Conservation (phyloP, 1,140 invertebrate species). For the Medauroidea extradentata region DNA sequence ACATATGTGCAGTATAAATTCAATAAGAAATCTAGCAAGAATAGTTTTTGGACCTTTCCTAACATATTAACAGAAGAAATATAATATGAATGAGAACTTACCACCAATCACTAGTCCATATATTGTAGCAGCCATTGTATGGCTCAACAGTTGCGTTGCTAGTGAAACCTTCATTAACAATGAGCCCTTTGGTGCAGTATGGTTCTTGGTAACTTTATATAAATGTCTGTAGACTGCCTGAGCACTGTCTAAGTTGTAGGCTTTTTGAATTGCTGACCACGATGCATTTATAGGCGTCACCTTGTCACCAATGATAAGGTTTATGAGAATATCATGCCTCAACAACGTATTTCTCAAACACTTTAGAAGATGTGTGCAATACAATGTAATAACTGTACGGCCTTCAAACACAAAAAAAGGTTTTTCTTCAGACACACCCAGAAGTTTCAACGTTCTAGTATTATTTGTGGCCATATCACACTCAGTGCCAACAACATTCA, state of each 20-base stretch:
- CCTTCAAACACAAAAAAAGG: neutral
- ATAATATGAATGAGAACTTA: too few species aligned
- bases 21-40: too few species aligned
- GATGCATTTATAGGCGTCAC: neutral
- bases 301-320: neutral
- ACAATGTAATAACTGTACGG: neutral
- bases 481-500: neutral
- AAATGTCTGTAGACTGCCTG: neutral
- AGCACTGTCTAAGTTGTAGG: neutral
- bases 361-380: neutral
- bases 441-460: neutral
- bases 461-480: neutral
- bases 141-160: neutral
- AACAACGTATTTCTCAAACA: neutral
- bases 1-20: too few species aligned
- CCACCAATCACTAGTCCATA: too few species aligned
- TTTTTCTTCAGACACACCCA: neutral
- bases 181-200: neutral
- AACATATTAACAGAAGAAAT: too few species aligned
- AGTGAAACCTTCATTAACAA: neutral
- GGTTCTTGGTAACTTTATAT: neutral
- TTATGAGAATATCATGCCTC: neutral
- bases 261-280: neutral
- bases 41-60: too few species aligned
- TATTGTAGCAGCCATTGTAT: conserved; percentile 1